phyloP scores from a whole-genome alignment of 2,797 vertebrate species.

The Premnoplex brunnescens region DNA sequence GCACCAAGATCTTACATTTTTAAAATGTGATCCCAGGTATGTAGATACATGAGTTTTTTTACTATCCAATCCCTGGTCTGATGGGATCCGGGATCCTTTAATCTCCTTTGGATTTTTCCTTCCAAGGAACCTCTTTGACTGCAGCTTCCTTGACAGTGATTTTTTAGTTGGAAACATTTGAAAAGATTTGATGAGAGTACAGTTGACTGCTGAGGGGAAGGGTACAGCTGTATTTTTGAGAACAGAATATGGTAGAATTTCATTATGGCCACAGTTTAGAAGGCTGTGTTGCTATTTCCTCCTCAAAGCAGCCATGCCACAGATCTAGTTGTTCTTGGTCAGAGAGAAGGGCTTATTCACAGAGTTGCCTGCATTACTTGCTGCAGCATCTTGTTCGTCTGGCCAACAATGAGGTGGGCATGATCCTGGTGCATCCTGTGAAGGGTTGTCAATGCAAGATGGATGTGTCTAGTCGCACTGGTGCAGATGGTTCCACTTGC shows the following conservation, averaged over 20 bases:
- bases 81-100: not conserved
- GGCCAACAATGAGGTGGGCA: not conserved
- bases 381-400: not conserved
- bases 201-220: not conserved
- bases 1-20: not conserved
- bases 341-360: not conserved
- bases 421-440: not conserved
- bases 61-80: not conserved
- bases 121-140: not conserved
- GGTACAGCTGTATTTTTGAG: not conserved
- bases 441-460: not conserved
- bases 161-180: not conserved
- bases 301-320: not conserved
- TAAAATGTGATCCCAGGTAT: not conserved
- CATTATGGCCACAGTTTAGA: not conserved
- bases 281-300: not conserved
- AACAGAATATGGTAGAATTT: not conserved
- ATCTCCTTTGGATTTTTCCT: not conserved
- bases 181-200: not conserved
- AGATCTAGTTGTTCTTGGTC: not conserved
- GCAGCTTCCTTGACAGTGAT: not conserved
- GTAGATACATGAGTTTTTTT: accelerated
- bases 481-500: not conserved
- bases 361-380: not conserved
- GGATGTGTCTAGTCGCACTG: not conserved